Evolutionary conservation across 2,113 vertebrate genomes (phyloP), one percentile per base, ranked within the genome.

Genomic region (Zosterops lateralis): DNA sequence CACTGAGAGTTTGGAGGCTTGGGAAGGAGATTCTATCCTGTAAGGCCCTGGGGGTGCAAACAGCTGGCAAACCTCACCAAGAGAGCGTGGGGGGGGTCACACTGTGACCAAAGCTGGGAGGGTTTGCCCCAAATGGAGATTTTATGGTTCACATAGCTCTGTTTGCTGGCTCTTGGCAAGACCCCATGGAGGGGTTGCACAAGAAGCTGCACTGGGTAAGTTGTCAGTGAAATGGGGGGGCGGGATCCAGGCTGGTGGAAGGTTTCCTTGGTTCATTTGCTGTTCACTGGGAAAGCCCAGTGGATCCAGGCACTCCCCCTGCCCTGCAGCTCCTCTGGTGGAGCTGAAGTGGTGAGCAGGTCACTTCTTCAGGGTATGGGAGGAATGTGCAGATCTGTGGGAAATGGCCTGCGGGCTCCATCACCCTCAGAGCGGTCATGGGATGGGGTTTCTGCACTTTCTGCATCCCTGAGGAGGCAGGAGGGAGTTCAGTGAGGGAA

Each of bases 381-480:
- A 96, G 72, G 76, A 94, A 89, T 57, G 57, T 32, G 14, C 38
- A 44, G 14, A 28, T 62, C 83, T 80, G 75, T 94, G 93, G 91
- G 83, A 95, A 94, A 78, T 1, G 58, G 81, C 45, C 84, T 22
- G 45, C 2, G 32, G 88, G 72, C 87, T 80, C 32, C 48, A 28
- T 32, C n/a, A 7, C 36, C 48, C 56, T 62, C 67, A 17, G 74
- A 1, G 0, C 31, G 1, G 0, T 10, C 83, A 45, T 5, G 3
- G 66, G 60, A 50, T 12, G 50, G 58, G 75, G 34, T 34, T 51
- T 48, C 53, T 32, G 53, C 53, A 19, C 58, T 73, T 76, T 68
- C 48, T 73, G 38, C 5, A 2, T 91, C 84, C 84, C 64, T 26
- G 29, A 81, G 88, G 66, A 90, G 64, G 25, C 71, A 32, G 8